Evolutionary conservation across 2,113 vertebrate species (phyloP), one percentile per base, ranked within the genome.

Genomic region (Odontophorus gujanensis): DNA sequence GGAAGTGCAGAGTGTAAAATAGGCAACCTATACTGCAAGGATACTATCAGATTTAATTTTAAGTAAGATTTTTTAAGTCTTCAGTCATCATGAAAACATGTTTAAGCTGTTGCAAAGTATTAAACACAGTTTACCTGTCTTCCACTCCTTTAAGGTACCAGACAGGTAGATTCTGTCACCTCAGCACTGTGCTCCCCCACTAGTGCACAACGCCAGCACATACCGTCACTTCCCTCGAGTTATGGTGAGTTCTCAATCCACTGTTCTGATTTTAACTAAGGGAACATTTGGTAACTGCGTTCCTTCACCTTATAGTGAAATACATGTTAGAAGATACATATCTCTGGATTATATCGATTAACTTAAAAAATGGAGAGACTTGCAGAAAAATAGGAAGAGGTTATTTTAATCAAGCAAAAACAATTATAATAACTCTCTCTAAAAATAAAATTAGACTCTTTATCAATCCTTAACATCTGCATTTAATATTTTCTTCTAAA

Each of bases 401-500:
- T 96, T 97, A 97, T 97, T 98, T 98, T 98, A 98, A 97, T 98
- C 95, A 96, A 97, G 89, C 96, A 98, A 97, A 97, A 97, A 50
- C 94, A 97, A 95, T 96, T 97, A 96, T 97, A 96, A 94, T 96
- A 83, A 96, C 96, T 97, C 95, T 97, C 96, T 97, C 96, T 97
- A 97, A 98, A 98, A 97, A 97, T 97, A 98, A 98, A 98, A 97
- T 97, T 97, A 96, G 96, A 97, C 97, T 97, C 95, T 96, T 97
- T 96, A 96, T 94, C 96, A 97, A 97, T 96, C 95, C 96, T 97
- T 98, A 96, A 97, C 97, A 98, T 97, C 97, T 98, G 97, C 94
- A 98, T 98, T 98, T 98, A 97, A 98, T 98, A 97, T 95, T 97
- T 97, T 97, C 95, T 96, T 95, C 97, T 97, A 96, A 96, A 96